Evolutionary conservation across 2,113 vertebrate genomes (phyloP).

Genomic region (Hyla sarda): DNA sequence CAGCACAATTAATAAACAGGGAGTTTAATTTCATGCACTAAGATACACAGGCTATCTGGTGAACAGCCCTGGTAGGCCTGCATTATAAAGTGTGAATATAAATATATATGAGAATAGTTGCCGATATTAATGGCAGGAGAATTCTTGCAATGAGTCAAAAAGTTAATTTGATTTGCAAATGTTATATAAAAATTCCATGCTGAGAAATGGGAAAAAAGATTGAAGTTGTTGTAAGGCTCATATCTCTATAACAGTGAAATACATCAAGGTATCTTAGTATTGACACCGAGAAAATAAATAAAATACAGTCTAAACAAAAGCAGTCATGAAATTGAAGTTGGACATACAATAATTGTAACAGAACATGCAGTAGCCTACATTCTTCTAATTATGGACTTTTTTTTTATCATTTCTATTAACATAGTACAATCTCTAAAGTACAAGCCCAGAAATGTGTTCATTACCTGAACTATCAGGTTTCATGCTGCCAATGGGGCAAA

Average conservation of each 20-base stretch:
- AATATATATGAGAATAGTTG: not conserved
- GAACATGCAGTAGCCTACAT: not conserved
- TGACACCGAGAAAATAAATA: not conserved
- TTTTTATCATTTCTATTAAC: no score
- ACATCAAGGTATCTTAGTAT: conserved; percentile 19
- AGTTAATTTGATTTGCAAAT: conserved; percentile 28
- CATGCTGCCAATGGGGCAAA: no score
- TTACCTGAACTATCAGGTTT: no score
- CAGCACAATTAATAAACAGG: not conserved
- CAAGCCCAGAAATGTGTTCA: no score
- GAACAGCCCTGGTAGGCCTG: not conserved
- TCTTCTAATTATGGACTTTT: no score
- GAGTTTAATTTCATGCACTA: not conserved
- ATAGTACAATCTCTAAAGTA: no score
- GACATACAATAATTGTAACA: no score
- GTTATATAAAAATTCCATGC: not conserved
- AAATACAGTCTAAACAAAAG: not conserved
- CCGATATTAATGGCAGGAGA: not conserved
- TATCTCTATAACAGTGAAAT: conserved; percentile 34
- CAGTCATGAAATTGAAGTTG: not conserved
- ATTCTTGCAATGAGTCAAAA: not conserved
- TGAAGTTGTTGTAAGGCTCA: conserved; percentile 2
- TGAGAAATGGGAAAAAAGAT: conserved; percentile 17
- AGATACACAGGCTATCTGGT: not conserved
- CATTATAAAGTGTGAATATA: not conserved